These are phyloP conservation scores for Sipha flava DNA, from an alignment of 1,140 invertebrate species.

Conservation along the genomic window DNA sequence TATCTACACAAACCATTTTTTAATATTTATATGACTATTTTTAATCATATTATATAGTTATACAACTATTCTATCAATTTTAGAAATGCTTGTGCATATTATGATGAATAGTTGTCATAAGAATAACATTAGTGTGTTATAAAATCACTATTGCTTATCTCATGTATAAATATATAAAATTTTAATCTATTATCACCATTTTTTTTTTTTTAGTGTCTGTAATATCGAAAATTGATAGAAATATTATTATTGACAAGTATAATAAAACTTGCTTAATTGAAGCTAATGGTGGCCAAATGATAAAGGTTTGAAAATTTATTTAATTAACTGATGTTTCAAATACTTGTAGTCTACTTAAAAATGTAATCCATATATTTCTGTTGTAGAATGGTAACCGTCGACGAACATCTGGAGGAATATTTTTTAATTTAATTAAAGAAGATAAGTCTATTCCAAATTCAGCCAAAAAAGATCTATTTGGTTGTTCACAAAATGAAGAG, in stretches of 20 bases:
- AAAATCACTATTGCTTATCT: too few relatives aligned
- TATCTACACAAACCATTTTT: too few relatives aligned
- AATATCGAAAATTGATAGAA: conserved; percentile 8
- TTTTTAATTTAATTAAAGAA: conserved; percentile 28
- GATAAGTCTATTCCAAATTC: conserved; percentile 21
- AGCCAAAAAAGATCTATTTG: conserved; percentile 3
- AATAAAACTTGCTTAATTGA: conserved; percentile 16
- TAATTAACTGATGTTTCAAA: neutral
- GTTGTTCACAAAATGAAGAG: neutral
- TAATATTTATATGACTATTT: too few relatives aligned
- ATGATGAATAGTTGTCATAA: too few relatives aligned
- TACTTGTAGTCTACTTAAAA: neutral
- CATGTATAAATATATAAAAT: too few relatives aligned
- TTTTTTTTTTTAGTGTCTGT: conserved; percentile 3
- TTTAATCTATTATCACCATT: neutral
- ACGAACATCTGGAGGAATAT: conserved; percentile 16
- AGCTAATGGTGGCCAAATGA: conserved; percentile 9
- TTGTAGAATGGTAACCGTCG: conserved; percentile 14
- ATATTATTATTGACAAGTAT: conserved; percentile 11
- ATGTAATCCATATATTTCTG: neutral
- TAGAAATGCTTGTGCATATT: too few relatives aligned
- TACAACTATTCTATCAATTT: too few relatives aligned
- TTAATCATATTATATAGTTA: too few relatives aligned
- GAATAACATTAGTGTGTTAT: too few relatives aligned
- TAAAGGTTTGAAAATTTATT: neutral